phyloP scores from a whole-genome alignment of 1,140 invertebrate genomes.

The Drosophila lini region DNA sequence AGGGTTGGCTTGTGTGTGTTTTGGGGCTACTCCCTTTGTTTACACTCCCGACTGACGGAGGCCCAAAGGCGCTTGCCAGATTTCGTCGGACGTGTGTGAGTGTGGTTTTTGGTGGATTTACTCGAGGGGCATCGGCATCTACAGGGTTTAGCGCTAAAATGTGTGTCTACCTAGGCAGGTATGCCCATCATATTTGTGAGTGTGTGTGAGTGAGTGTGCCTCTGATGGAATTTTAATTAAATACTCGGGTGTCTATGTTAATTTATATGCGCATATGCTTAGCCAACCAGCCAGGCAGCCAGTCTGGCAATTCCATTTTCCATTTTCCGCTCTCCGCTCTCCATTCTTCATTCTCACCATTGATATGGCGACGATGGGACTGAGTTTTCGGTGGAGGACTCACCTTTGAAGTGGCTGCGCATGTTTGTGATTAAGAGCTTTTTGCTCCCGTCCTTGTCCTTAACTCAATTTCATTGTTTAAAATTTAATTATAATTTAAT shows the following conservation, averaged over 20 bases:
- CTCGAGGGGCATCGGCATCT: constrained; percentile 51
- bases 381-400: constrained; percentile 23
- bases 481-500: constrained; percentile 83
- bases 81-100: constrained; percentile 48
- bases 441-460: constrained; percentile 52
- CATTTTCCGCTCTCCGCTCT: constrained; percentile 16
- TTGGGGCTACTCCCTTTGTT: constrained; percentile 63
- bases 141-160: constrained; percentile 71
- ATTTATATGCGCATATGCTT: constrained; percentile 83
- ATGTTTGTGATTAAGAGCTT: constrained; percentile 82
- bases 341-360: constrained; percentile 28
- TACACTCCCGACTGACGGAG: constrained; percentile 48
- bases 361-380: constrained; percentile 54
- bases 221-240: constrained; percentile 83
- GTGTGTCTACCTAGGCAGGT: constrained; percentile 49
- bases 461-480: constrained; percentile 76
- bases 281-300: constrained; percentile 57
- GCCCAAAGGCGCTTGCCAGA: constrained; percentile 65
- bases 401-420: constrained; percentile 73
- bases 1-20: constrained; percentile 21
- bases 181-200: constrained; percentile 36
- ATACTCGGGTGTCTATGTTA: constrained; percentile 82
- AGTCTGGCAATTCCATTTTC: constrained; percentile 48
- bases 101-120: constrained; percentile 79
- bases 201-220: constrained; percentile 33